Percentiles rank a stretch among this genome's conserved stretches.
These are phyloP conservation scores for Teleogryllus oceanicus DNA, from an alignment of 2,888 invertebrate genomes.

Conservation along the genomic window DNA sequence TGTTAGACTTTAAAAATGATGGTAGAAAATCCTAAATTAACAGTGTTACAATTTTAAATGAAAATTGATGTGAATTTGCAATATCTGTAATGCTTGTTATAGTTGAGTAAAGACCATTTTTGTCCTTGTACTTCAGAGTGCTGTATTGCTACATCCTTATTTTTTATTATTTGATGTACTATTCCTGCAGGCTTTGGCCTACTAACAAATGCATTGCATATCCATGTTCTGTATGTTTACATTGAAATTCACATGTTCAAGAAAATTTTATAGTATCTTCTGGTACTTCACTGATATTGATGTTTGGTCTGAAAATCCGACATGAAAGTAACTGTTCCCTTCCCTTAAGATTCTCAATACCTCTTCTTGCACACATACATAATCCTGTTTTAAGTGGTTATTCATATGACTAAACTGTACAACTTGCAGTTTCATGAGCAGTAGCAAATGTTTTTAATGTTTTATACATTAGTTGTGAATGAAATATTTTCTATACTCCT, in stretches of 20 bases:
- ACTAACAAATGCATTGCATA: neutral
- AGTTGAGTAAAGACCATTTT: neutral
- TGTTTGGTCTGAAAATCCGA: neutral
- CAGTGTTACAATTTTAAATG: conserved; percentile 3
- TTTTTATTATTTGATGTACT: neutral
- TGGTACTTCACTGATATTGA: neutral
- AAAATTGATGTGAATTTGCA: neutral
- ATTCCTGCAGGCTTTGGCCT: neutral
- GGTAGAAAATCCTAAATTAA: neutral
- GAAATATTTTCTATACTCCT: conserved; percentile 1
- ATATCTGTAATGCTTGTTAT: conserved; percentile 6
- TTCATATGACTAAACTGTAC: neutral
- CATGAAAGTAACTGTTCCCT: neutral
- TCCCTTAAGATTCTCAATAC: neutral
- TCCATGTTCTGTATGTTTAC: neutral
- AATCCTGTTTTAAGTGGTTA: neutral
- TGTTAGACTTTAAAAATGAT: neutral
- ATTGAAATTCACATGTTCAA: neutral
- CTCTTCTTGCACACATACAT: neutral
- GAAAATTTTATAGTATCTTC: neutral
- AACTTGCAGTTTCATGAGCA: neutral
- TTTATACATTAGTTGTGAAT: conserved; percentile 2
- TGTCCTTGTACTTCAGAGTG: neutral
- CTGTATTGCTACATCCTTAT: neutral
- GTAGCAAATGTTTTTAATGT: conserved; percentile 18